phyloP scores from a whole-genome alignment of 2,797 vertebrate genomes.

The Sebastes hubbsi region DNA sequence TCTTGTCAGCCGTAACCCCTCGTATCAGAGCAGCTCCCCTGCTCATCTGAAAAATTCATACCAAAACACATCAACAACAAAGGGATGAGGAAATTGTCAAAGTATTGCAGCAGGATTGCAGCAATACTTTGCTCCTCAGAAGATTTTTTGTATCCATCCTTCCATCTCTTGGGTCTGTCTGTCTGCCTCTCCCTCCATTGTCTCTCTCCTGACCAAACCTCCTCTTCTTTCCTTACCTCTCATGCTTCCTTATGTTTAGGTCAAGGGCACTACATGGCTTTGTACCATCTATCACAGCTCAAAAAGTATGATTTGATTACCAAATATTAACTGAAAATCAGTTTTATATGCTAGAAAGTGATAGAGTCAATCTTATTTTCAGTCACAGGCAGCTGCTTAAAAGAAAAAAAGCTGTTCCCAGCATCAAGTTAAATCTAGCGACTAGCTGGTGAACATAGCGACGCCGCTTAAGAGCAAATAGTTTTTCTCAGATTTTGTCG shows the following conservation, averaged over 20 bases:
- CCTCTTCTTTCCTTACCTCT: not conserved
- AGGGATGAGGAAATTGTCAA: slow-evolving; percentile 60
- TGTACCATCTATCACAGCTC: not conserved
- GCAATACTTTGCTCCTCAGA: slow-evolving; percentile 48
- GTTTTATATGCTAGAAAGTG: not conserved
- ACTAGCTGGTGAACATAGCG: not conserved
- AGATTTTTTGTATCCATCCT: slow-evolving; percentile 37
- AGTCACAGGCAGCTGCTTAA: not conserved
- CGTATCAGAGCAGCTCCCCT: slow-evolving; percentile 44
- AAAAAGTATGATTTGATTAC: not conserved
- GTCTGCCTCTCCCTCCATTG: not conserved
- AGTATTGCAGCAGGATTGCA: slow-evolving; percentile 73
- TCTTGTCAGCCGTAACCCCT: slow-evolving; percentile 57
- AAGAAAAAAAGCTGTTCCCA: not conserved
- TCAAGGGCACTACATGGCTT: not conserved
- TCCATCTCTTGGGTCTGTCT: slow-evolving; percentile 18
- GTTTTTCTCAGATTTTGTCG: not conserved
- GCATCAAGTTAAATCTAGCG: not conserved
- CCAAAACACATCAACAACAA: slow-evolving; percentile 68
- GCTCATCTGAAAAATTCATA: slow-evolving; percentile 52
- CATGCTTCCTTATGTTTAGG: not conserved
- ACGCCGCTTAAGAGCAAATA: not conserved
- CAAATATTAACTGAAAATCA: not conserved
- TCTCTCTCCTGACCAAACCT: not conserved
- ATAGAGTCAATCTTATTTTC: not conserved